These are phyloP conservation scores for Tokudaia muenninki DNA, from an alignment of 2,797 vertebrate species.

Conservation along the genomic window DNA sequence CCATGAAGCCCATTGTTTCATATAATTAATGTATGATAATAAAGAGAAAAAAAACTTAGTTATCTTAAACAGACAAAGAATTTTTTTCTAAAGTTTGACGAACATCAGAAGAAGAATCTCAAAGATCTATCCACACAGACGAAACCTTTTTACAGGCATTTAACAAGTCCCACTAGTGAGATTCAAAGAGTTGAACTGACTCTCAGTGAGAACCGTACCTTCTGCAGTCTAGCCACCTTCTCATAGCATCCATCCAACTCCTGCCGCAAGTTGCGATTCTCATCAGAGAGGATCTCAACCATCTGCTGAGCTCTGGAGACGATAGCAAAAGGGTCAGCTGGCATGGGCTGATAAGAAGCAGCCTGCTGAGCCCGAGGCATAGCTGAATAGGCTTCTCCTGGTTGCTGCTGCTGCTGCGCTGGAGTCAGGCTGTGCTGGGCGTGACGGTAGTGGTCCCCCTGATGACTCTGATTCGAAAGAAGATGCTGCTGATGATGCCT, in stretches of 20 bases:
- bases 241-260: conserved; percentile 96
- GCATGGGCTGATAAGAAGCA: conserved; percentile 92
- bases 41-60: not conserved
- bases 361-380: conserved; percentile 91
- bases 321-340: conserved; percentile 94
- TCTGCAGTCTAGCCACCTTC: conserved; percentile 96
- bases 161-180: not conserved
- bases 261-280: conserved; percentile 95
- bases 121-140: not conserved
- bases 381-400: conserved; percentile 87
- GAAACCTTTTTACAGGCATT: not conserved
- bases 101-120: not conserved
- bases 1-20: not conserved
- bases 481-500: conserved; percentile 89
- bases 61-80: not conserved
- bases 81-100: conserved; percentile 37
- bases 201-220: conserved; percentile 88
- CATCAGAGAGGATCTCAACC: conserved; percentile 96
- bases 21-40: not conserved
- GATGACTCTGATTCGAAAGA: conserved; percentile 88
- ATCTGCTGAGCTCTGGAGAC: conserved; percentile 96
- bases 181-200: conserved; percentile 1
- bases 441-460: conserved; percentile 90
- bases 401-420: conserved; percentile 87
- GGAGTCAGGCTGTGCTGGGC: conserved; percentile 89